Evolutionary conservation across 2,888 invertebrate genomes (phyloP).

Genomic region (Tipula vernalis): DNA sequence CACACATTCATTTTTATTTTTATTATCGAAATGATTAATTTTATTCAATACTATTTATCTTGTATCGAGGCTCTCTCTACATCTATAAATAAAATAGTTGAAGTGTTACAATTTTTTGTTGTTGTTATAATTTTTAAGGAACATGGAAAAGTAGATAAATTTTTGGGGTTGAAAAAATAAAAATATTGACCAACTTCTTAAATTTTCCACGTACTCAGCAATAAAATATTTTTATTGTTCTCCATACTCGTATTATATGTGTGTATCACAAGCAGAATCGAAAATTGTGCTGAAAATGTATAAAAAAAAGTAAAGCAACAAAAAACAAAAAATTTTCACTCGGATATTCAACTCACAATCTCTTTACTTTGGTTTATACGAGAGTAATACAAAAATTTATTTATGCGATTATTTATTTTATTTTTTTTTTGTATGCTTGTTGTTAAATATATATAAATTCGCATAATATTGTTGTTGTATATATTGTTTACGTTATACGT

Average conservation of each 20-base stretch:
- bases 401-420: not conserved
- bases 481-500: not conserved
- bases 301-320: not conserved
- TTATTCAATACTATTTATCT: not conserved
- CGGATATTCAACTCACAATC: not conserved
- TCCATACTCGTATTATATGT: not conserved
- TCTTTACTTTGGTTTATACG: not conserved
- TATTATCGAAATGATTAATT: not conserved
- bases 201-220: not conserved
- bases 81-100: not conserved
- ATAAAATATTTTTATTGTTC: slow-evolving; percentile 4
- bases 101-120: not conserved
- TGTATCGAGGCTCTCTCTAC: not conserved
- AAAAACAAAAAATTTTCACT: not conserved
- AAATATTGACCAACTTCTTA: not conserved
- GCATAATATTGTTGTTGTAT: not conserved
- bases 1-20: too few species aligned
- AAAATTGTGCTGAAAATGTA: slow-evolving; percentile 4
- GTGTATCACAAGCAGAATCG: not conserved
- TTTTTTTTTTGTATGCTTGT: not conserved
- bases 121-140: not conserved
- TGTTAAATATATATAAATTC: not conserved
- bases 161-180: not conserved
- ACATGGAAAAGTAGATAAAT: not conserved
- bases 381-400: not conserved